Base-by-base conservation (phyloP, 2,797 vertebrate species). In the Coilia nasus region DNA sequence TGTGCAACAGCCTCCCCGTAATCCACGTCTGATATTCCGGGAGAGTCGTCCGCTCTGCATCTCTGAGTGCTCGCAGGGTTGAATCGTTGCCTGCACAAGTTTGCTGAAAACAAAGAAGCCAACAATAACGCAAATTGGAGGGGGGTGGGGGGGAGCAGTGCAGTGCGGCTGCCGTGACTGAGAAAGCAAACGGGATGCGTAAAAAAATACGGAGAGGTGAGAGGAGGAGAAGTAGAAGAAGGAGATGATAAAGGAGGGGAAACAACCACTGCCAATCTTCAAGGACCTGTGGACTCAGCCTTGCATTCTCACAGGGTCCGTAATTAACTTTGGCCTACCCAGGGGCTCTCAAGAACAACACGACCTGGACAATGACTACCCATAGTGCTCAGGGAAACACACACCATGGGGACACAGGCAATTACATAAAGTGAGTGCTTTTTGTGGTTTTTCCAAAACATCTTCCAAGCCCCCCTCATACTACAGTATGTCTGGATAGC, bases 91-190 rank as follows among this genome's bases (percentile, higher is more conserved):
- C 10, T 12, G 25, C 14, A 28, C 9, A 25, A 67, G 62, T 25
- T 54, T 31, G 25, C 46, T 54, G 82, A 28, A 59, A 57, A 64
- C 46, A 83, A 6, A 17, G 25, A 28, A 47, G 44, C 35, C 41
- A 84, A 78, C 84, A 83, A 60, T 82, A 84, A 50, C 67, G 21
- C 78, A 81, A 71, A 67, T 25, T 67, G 62, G 62, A 23, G 35
- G 5, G 28, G n/a, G n/a, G n/a, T n/a, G n/a, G n/a, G n/a, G n/a
- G n/a, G n/a, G n/a, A n/a, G n/a, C n/a, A n/a, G n/a, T n/a, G 62
- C 11, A 44, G 11, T 35, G 46, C 7, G 82, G 5, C 85, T 62
- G 47, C 83, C 81, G 0, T 59, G 78, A 10, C 82, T 86, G 81
- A 83, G 81, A 82, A 81, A 56, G 75, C 41, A 78, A 31, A 28